Conservation (phyloP, 2,113 vertebrate species). For the Sinocyclocheilus grahami region DNA sequence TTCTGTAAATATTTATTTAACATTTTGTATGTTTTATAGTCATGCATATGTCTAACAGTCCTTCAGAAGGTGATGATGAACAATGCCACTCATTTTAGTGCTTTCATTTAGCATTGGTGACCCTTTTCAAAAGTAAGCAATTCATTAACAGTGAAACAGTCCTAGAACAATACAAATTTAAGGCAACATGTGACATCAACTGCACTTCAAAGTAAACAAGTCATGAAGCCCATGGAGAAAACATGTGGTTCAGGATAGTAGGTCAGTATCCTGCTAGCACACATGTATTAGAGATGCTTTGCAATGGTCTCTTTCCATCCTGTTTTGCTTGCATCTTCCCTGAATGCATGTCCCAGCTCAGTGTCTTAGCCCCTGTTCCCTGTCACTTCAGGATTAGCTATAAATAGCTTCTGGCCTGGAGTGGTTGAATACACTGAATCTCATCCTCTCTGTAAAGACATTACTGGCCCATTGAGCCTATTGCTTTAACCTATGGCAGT, state of each 20-base stretch:
- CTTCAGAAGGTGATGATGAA: not conserved
- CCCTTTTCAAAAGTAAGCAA: not conserved
- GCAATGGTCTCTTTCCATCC: not conserved
- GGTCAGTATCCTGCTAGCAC: not conserved
- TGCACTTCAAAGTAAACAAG: not conserved
- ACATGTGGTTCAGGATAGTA: not conserved
- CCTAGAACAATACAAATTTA: not conserved
- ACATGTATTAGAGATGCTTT: slow-evolving; percentile 11
- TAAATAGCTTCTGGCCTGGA: slow-evolving; percentile 53
- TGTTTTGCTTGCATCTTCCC: slow-evolving; percentile 5
- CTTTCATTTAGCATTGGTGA: not conserved
- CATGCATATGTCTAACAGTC: not conserved
- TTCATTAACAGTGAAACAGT: not conserved
- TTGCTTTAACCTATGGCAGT: slow-evolving; percentile 30
- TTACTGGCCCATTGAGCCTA: slow-evolving; percentile 26
- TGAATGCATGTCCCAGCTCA: slow-evolving; percentile 9
- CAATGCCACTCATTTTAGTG: not conserved
- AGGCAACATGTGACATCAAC: not conserved
- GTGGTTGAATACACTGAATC: slow-evolving; percentile 43
- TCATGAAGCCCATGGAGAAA: not conserved
- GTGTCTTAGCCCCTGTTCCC: slow-evolving; percentile 24
- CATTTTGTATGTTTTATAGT: not conserved
- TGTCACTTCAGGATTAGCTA: slow-evolving; percentile 51
- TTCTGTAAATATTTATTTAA: not conserved
- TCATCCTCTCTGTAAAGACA: slow-evolving; percentile 22